Percentiles rank a stretch among this genome's conserved stretches.
These are phyloP conservation scores for Mionectes olivaceus DNA, from an alignment of 2,797 vertebrate species.

Conservation along the genomic window DNA sequence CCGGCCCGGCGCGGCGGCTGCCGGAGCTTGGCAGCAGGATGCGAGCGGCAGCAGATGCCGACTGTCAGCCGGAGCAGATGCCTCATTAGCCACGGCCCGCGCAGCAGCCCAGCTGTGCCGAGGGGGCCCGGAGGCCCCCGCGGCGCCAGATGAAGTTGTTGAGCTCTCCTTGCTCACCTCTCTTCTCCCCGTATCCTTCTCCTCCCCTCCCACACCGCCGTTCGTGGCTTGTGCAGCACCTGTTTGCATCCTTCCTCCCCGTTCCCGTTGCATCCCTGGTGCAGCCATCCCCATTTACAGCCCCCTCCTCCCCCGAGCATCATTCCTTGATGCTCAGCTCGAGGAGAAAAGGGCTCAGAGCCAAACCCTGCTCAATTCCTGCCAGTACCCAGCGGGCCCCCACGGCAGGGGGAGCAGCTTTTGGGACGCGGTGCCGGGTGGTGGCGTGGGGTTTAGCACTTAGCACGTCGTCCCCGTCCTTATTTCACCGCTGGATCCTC, in stretches of 20 bases:
- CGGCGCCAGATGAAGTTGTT: neutral
- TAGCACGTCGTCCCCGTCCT: rapidly evolving
- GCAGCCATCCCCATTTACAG: rapidly evolving
- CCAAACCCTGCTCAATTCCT: rapidly evolving
- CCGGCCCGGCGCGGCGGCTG: neutral
- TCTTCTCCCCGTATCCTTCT: neutral
- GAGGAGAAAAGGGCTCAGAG: neutral
- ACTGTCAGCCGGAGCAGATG: conserved; percentile 50
- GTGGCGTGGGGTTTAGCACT: neutral
- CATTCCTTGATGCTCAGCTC: rapidly evolving
- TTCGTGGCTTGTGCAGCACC: rapidly evolving
- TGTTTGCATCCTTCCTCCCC: neutral
- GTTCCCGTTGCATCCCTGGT: rapidly evolving
- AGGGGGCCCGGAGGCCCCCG: neutral
- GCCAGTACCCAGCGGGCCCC: neutral
- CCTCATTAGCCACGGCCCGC: conserved; percentile 13
- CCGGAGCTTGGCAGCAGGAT: conserved; percentile 5
- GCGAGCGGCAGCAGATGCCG: conserved; percentile 17
- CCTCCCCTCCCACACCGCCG: rapidly evolving
- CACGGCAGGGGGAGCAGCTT: neutral
- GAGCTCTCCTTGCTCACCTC: neutral
- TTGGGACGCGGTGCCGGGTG: rapidly evolving
- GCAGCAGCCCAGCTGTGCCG: conserved; percentile 29
- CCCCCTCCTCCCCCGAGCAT: rapidly evolving
- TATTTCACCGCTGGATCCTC: neutral